Conservation (phyloP, 2,888 invertebrate genomes). For the Eremobia ochroleuca region DNA sequence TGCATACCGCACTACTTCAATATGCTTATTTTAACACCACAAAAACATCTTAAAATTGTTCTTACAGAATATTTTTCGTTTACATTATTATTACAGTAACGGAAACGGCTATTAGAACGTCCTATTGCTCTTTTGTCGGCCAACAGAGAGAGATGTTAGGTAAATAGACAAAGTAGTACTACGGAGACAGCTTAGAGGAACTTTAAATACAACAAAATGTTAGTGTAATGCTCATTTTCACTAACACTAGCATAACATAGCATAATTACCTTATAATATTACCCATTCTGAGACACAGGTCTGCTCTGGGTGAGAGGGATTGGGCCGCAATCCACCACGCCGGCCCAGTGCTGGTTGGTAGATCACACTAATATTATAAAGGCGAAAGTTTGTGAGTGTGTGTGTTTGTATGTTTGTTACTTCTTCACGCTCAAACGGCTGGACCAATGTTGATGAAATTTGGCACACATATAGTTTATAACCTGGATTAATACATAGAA, state of each 20-base stretch:
- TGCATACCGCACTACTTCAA: constrained; percentile 49
- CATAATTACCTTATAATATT: neutral
- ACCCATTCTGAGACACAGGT: no score
- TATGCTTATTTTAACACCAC: constrained; percentile 59
- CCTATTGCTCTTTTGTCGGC: constrained; percentile 63
- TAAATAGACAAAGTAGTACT: constrained; percentile 51
- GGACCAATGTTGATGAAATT: no score
- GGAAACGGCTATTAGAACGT: constrained; percentile 65
- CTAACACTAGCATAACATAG: no score
- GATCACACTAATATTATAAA: no score
- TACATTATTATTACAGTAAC: constrained; percentile 65
- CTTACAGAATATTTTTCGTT: constrained; percentile 55
- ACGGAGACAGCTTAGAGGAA: constrained; percentile 30
- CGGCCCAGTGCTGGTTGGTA: no score
- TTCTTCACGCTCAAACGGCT: no score
- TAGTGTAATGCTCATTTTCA: neutral
- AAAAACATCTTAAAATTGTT: constrained; percentile 48
- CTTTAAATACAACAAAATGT: constrained; percentile 10
- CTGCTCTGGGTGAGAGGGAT: no score
- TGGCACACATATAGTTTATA: no score
- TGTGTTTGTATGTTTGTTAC: no score
- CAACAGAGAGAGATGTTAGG: constrained; percentile 43
- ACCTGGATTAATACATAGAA: no score
- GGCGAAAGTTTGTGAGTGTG: no score
- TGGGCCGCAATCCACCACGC: no score